These are phyloP conservation scores for Portunus trituberculatus DNA, from an alignment of 1,140 invertebrate genomes.

Conservation along the genomic window DNA sequence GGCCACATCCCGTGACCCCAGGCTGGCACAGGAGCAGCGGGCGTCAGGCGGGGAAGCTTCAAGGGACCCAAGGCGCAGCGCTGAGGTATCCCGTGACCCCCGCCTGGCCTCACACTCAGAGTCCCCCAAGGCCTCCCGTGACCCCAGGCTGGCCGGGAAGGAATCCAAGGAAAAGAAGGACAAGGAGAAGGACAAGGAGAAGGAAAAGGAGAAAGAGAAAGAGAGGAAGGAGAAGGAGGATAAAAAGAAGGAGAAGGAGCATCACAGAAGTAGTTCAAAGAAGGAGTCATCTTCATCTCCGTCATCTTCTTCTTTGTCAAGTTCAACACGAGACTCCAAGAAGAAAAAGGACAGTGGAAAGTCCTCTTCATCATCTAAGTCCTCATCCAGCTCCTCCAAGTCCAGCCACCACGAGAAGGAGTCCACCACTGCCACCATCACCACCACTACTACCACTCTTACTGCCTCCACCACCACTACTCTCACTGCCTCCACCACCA, in stretches of 20 bases:
- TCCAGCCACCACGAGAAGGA: neutral
- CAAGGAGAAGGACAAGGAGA: neutral
- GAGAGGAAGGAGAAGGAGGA: constrained; percentile 2
- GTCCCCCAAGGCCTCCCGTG: constrained; percentile 35
- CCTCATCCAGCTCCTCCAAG: neutral
- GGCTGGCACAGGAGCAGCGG: constrained; percentile 26
- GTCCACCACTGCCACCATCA: neutral
- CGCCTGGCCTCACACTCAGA: neutral
- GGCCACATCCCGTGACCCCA: constrained; percentile 62
- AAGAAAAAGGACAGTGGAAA: neutral
- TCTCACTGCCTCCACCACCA: neutral
- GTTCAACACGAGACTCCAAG: neutral
- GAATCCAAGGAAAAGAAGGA: neutral
- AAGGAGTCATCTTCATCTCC: neutral
- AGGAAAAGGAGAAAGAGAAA: neutral
- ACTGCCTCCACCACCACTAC: neutral
- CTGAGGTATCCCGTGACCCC: neutral
- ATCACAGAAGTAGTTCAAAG: neutral
- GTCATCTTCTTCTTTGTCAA: neutral
- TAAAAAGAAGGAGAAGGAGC: constrained; percentile 25
- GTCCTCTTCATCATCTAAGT: neutral
- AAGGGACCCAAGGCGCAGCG: constrained; percentile 32
- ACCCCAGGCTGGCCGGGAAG: constrained; percentile 42
- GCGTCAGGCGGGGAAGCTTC: neutral
- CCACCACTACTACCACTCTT: neutral